Base-by-base conservation (phyloP, 2,888 invertebrate species). In the Gasteruption jaculator region DNA sequence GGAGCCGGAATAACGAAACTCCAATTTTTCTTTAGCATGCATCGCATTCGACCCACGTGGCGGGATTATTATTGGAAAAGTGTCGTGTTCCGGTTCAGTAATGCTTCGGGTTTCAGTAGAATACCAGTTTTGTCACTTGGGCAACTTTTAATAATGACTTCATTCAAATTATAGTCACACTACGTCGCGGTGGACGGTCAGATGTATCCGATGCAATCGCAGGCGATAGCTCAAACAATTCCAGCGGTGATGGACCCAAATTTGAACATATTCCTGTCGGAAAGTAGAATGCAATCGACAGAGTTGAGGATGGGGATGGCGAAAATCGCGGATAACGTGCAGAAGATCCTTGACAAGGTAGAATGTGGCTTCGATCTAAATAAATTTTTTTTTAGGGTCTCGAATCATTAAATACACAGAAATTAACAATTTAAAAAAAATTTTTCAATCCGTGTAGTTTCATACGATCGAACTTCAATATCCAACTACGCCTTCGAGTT, bases 221-320 rank as follows among this genome's bases (percentile, higher is more conserved):
- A 60, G 36, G 43, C 54, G 29, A 25, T 60, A 20, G 41, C 58
- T 42, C 55, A 50, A 57, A 38, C 61, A 15, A 47, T 60, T 34
- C 50, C 60, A 25, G 29, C 71, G 2, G 57, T 68, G 10, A 44
- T 63, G 31, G 68, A 69, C 50, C 73, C 76, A 30, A 73, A 73
- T 46, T 59, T 79, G 27, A 76, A 76, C 49, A 67, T 80, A 50
- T 71, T 82, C 44, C 59, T 81, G 35, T 71, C 78, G 3, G 83
- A 83, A 65, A 76, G 76, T 39, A 69, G 82, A 47, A 78, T 78
- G 12, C 80, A 82, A 45, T 82, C 81, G 57, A 74, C 80, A 6
- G 84, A 85, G 63, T 65, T 84, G n/a, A 73, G 83, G 48, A 75
- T 82, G 68, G 76, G 78, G 49, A 69, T 84, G 46, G 71, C 76